phyloP scores from a whole-genome alignment of 2,113 vertebrate genomes.

The Chloroceryle aenea region DNA sequence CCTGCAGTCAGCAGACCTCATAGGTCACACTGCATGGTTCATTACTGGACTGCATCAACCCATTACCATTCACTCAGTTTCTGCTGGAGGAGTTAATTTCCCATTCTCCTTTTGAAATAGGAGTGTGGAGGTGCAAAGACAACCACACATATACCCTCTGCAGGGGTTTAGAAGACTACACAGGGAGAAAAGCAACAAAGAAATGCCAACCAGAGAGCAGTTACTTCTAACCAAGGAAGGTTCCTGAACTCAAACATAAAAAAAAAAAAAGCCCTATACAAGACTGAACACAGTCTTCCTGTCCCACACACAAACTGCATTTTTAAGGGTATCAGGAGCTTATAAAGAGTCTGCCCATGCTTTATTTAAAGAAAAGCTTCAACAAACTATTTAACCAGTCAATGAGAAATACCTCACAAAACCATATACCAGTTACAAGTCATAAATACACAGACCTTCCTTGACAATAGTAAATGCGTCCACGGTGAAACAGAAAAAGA shows the following conservation, averaged over 20 bases:
- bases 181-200: neutral
- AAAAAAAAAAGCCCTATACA: neutral
- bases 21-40: fast-evolving
- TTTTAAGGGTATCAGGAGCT: neutral
- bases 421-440: neutral
- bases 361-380: neutral
- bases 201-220: neutral
- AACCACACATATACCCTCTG: neutral
- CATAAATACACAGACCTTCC: neutral
- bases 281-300: neutral
- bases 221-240: neutral
- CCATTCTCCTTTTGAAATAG: neutral
- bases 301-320: fast-evolving
- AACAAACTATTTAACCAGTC: neutral
- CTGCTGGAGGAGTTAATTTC: neutral
- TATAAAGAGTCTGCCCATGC: neutral
- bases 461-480: neutral
- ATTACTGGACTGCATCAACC: neutral
- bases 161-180: neutral
- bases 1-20: neutral
- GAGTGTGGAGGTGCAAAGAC: neutral
- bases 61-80: neutral
- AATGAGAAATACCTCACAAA: constrained; percentile 14
- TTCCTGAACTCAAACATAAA: neutral
- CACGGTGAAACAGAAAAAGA: neutral